These are phyloP conservation scores for Phrynosoma platyrhinos DNA, from an alignment of 2,113 vertebrate species.

Conservation along the genomic window DNA sequence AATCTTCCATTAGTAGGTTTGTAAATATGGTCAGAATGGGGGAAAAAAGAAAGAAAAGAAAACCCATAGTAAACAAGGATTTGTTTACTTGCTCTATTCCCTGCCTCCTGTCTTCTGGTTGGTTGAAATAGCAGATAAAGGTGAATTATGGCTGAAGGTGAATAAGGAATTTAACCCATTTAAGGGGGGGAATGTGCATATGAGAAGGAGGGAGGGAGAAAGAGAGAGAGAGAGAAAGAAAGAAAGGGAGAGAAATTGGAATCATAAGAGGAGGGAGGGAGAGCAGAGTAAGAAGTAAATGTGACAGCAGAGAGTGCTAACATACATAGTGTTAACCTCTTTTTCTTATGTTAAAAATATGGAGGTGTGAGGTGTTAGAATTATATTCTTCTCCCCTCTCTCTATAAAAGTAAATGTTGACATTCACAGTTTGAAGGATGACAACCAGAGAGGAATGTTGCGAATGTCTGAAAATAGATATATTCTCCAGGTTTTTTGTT, in stretches of 20 bases:
- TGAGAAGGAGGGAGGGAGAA: background rate
- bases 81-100: background rate
- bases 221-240: background rate
- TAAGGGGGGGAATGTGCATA: background rate
- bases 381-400: background rate
- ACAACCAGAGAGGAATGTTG: background rate
- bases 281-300: background rate
- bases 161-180: background rate
- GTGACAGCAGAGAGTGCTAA: background rate
- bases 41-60: background rate
- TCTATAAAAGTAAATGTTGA: background rate
- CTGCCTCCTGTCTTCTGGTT: background rate
- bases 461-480: background rate
- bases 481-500: background rate
- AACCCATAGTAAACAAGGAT: background rate
- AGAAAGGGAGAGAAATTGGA: background rate
- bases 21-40: background rate
- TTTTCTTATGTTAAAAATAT: background rate
- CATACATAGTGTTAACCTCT: background rate
- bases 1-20: background rate
- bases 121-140: background rate
- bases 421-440: background rate
- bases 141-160: background rate
- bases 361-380: accelerated
- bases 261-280: background rate